phyloP scores from a whole-genome alignment of 2,888 invertebrate species.

The Sinopyrophorus schimmeli region DNA sequence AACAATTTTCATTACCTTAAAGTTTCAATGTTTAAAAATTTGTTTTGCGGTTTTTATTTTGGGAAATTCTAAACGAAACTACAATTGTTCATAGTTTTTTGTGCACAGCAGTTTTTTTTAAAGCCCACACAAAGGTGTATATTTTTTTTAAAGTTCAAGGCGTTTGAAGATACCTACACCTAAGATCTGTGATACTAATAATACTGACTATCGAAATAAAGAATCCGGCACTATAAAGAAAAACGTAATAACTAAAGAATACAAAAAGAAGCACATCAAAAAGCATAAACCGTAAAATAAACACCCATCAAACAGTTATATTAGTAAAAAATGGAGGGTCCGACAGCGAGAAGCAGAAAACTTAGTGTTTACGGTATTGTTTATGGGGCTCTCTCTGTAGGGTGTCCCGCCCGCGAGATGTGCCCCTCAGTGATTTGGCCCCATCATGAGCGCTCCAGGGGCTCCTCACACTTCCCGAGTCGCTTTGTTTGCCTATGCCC shows the following conservation, averaged over 20 bases:
- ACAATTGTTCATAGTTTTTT: neutral
- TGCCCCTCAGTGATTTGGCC: constrained; percentile 38
- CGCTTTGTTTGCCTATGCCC: constrained; percentile 40
- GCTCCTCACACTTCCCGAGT: constrained; percentile 34
- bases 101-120: neutral
- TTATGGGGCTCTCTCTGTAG: constrained; percentile 47
- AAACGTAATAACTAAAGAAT: constrained; percentile 21
- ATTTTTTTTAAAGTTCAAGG: neutral
- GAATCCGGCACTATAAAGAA: constrained; percentile 29
- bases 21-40: too few relatives aligned
- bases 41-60: too few relatives aligned
- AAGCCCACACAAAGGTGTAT: neutral
- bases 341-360: constrained; percentile 41
- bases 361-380: constrained; percentile 51
- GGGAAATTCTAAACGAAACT: too few relatives aligned
- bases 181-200: too few relatives aligned
- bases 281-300: constrained; percentile 50
- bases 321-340: constrained; percentile 49
- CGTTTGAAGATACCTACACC: neutral
- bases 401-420: constrained; percentile 40
- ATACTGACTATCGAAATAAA: constrained; percentile 10
- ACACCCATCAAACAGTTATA: constrained; percentile 51
- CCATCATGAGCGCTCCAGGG: constrained; percentile 37
- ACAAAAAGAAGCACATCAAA: constrained; percentile 32
- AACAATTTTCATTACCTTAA: too few relatives aligned